Evolutionary conservation across 2,797 vertebrate genomes (phyloP).

Genomic region (Lithobates pipiens): DNA sequence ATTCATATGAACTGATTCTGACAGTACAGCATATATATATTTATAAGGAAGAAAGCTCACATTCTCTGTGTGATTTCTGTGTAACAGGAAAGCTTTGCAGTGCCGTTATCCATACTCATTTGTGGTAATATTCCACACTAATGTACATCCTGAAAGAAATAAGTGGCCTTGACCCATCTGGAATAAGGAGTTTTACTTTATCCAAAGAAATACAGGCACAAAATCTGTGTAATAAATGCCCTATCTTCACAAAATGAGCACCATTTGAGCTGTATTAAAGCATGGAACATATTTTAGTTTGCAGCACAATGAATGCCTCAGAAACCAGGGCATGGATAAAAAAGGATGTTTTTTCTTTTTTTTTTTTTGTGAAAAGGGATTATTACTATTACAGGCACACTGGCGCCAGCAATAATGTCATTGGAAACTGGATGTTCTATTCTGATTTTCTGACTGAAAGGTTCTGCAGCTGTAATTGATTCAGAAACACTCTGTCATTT

Average conservation of each 20-base stretch:
- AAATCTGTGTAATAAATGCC: constrained; percentile 38
- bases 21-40: not conserved
- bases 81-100: constrained; percentile 3
- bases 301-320: constrained; percentile 14
- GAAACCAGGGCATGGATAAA: constrained; percentile 18
- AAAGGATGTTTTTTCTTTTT: constrained; percentile 6
- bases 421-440: constrained; percentile 18
- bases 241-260: constrained; percentile 32
- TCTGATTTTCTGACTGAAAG: constrained; percentile 27
- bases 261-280: constrained; percentile 19
- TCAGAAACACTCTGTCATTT: constrained; percentile 5
- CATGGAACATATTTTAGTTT: constrained; percentile 35
- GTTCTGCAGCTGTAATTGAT: constrained; percentile 16
- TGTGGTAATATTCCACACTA: constrained; percentile 27
- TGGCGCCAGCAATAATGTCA: constrained; percentile 25
- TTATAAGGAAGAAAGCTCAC: not conserved
- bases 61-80: not conserved
- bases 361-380: constrained; percentile 5
- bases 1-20: too few species aligned
- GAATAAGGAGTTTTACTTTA: constrained; percentile 29
- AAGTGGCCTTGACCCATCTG: constrained; percentile 34
- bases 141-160: constrained; percentile 25
- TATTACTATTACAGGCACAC: constrained; percentile 22
- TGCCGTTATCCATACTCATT: constrained; percentile 22
- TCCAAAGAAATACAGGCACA: constrained; percentile 34